phyloP scores from a whole-genome alignment of 1,140 invertebrate genomes.

The Aphelenchoides avenae region DNA sequence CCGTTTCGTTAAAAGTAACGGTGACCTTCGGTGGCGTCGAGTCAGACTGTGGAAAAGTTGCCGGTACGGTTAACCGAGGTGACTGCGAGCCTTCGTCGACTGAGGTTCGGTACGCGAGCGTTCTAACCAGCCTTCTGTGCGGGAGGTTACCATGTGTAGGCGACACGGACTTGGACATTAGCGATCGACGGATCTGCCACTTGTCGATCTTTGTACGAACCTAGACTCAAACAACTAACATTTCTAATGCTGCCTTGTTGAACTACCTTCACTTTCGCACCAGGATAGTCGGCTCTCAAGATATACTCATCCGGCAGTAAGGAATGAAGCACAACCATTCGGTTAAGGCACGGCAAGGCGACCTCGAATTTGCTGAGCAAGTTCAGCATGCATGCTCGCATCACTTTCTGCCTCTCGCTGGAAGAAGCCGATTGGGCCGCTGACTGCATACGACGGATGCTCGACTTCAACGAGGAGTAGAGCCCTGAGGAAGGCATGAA shows the following conservation, averaged over 20 bases:
- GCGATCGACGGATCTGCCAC: constrained; percentile 20
- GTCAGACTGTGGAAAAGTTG: too few species aligned
- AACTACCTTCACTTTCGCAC: constrained; percentile 41
- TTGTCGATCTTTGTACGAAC: constrained; percentile 40
- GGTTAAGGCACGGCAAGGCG: constrained; percentile 88
- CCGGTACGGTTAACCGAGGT: too few species aligned
- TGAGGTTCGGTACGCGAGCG: too few species aligned
- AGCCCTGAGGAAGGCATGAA: too few species aligned
- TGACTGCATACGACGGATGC: constrained; percentile 14
- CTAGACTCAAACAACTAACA: constrained; percentile 17
- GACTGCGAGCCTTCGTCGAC: too few species aligned
- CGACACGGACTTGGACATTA: too few species aligned
- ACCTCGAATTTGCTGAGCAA: constrained; percentile 94
- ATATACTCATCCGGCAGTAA: constrained; percentile 78
- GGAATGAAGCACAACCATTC: constrained; percentile 83
- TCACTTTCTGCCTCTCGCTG: constrained; percentile 1
- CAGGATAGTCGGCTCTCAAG: constrained; percentile 63
- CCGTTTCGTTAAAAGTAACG: too few species aligned
- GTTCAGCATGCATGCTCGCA: constrained; percentile 72
- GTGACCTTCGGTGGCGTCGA: background rate
- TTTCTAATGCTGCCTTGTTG: background rate
- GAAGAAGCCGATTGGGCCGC: background rate
- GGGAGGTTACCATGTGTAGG: too few species aligned
- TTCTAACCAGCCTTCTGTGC: too few species aligned
- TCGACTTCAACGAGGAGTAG: constrained; percentile 32